Percentiles rank a stretch among this genome's conserved stretches.
These are phyloP conservation scores for Megalurothrips usitatus DNA, from an alignment of 2,888 invertebrate species.

Conservation along the genomic window DNA sequence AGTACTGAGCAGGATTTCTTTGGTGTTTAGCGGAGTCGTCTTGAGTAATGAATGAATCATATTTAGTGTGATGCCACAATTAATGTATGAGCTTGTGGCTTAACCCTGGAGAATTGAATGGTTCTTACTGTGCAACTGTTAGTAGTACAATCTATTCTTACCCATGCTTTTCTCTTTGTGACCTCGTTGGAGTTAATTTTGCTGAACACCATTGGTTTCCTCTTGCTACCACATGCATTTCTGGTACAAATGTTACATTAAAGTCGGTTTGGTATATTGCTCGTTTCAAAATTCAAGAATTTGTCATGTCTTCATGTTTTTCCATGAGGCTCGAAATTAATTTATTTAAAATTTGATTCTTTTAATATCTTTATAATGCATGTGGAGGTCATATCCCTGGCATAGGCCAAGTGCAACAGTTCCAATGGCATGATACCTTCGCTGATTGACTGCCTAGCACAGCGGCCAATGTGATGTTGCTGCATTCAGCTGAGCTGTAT, in stretches of 20 bases:
- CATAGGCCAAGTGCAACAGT: background rate
- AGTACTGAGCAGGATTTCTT: slow-evolving; percentile 15
- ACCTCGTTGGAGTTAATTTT: background rate
- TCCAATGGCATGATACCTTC: background rate
- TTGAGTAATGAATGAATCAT: background rate
- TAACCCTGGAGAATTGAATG: slow-evolving; percentile 32
- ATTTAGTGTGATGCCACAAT: slow-evolving; percentile 6
- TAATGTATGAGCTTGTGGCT: slow-evolving; percentile 12
- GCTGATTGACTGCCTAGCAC: background rate
- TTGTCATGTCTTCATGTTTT: background rate
- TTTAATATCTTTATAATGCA: background rate
- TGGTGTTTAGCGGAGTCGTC: slow-evolving; percentile 6
- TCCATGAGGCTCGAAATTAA: background rate
- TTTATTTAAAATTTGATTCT: background rate
- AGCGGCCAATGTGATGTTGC: background rate
- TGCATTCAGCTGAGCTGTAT: background rate
- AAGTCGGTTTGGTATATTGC: too few species aligned
- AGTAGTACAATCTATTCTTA: slow-evolving; percentile 3
- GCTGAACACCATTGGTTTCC: slow-evolving; percentile 3
- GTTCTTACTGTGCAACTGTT: slow-evolving; percentile 24
- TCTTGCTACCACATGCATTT: slow-evolving; percentile 15
- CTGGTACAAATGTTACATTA: too few species aligned
- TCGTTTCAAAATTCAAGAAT: background rate
- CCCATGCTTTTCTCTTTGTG: slow-evolving; percentile 6
- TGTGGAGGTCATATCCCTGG: background rate